Evolutionary conservation across 2,888 invertebrate genomes (phyloP).

Genomic region (Mimumesa dahlbomi): DNA sequence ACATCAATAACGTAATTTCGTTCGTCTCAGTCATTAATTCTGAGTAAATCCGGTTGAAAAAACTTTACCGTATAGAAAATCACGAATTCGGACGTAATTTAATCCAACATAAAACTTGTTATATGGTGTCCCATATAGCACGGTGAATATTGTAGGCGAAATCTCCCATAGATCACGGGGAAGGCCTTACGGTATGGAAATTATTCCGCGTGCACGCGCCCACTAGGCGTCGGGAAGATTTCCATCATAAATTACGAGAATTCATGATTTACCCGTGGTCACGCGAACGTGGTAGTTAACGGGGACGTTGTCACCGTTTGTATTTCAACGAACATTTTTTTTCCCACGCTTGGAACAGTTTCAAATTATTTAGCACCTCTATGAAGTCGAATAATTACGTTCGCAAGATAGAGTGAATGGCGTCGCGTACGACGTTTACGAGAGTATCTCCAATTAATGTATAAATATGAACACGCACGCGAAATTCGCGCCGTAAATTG

Average conservation of each 20-base stretch:
- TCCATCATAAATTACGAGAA: constrained; percentile 73
- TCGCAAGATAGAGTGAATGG: too few relatives aligned
- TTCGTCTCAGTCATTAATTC: too few relatives aligned
- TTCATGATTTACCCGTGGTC: constrained; percentile 67
- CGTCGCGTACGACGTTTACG: too few relatives aligned
- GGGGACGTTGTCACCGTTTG: constrained; percentile 18
- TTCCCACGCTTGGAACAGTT: constrained; percentile 2
- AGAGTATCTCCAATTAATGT: too few relatives aligned
- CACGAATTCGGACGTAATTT: constrained; percentile 23
- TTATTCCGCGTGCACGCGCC: constrained; percentile 70
- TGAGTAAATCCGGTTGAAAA: too few relatives aligned
- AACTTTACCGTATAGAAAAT: too few relatives aligned
- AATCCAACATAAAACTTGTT: constrained; percentile 61
- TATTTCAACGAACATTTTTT: not conserved
- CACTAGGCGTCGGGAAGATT: constrained; percentile 67
- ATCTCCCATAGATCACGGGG: constrained; percentile 72
- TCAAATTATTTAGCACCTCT: too few relatives aligned
- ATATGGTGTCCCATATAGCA: constrained; percentile 63
- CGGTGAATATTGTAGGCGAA: constrained; percentile 70
- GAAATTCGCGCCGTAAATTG: too few relatives aligned
- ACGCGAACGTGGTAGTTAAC: constrained; percentile 35
- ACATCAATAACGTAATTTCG: too few relatives aligned
- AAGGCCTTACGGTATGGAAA: constrained; percentile 76
- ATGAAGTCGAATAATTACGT: too few relatives aligned
- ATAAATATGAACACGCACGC: too few relatives aligned